Percentiles rank a stretch among this genome's conserved stretches.
These are phyloP conservation scores for fruit fly (Drosophila melanogaster) DNA, from an alignment of 1,140 invertebrate genomes.

Conservation along the genomic window DNA sequence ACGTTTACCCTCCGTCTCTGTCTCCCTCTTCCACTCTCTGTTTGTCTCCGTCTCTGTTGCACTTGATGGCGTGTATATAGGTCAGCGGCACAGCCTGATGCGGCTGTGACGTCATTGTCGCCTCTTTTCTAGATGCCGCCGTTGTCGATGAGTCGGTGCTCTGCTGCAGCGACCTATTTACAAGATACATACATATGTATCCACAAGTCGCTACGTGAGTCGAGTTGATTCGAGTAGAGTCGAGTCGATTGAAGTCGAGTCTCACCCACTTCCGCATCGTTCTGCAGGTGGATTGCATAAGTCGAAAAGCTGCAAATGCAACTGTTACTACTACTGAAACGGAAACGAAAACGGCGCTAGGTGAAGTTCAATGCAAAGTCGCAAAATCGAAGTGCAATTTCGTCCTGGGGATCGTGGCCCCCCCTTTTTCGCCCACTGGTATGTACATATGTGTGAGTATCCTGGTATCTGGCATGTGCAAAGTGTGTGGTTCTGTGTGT, in stretches of 20 bases:
- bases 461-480: slow-evolving; percentile 10
- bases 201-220: slow-evolving; percentile 13
- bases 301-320: slow-evolving; percentile 4
- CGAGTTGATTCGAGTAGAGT: background rate
- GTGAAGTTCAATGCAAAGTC: slow-evolving; percentile 71
- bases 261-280: slow-evolving; percentile 60
- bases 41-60: slow-evolving; percentile 8
- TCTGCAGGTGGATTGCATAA: slow-evolving; percentile 51
- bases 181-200: slow-evolving; percentile 31
- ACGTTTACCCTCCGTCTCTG: background rate
- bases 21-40: background rate
- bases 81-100: slow-evolving; percentile 70
- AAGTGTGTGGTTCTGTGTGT: background rate
- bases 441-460: slow-evolving; percentile 3
- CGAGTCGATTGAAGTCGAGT: slow-evolving; percentile 1
- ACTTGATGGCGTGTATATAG: slow-evolving; percentile 57
- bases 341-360: slow-evolving; percentile 12
- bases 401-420: slow-evolving; percentile 6
- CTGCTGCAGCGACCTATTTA: slow-evolving; percentile 70
- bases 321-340: slow-evolving; percentile 1
- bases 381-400: slow-evolving; percentile 54
- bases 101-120: slow-evolving; percentile 74
- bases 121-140: slow-evolving; percentile 50
- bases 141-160: slow-evolving; percentile 38
- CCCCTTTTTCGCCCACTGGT: background rate